phyloP scores from a whole-genome alignment of 2,113 vertebrate genomes.

The Petaurus breviceps region DNA sequence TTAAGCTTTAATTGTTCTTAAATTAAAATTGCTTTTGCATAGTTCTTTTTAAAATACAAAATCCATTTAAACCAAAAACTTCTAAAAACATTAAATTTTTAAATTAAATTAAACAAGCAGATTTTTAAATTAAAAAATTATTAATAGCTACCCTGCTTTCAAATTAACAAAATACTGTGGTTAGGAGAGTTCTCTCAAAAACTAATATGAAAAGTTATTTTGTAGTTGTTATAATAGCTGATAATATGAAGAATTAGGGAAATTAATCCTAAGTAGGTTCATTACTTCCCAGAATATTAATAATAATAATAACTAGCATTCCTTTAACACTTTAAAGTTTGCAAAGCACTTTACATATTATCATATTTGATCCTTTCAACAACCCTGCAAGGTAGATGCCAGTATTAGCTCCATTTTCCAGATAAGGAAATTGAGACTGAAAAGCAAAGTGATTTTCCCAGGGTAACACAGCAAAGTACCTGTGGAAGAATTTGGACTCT shows the following conservation, averaged over 20 bases:
- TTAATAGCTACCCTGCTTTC: neutral
- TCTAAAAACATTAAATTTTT: slow-evolving; percentile 1
- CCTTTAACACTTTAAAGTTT: too few relatives aligned
- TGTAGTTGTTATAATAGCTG: neutral
- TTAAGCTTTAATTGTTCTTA: neutral
- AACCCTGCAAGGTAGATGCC: neutral
- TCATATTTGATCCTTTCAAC: neutral
- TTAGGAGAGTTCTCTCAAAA: neutral
- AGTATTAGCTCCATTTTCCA: neutral
- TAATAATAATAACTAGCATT: neutral
- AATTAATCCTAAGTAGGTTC: neutral
- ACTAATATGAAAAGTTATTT: neutral
- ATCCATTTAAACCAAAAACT: neutral
- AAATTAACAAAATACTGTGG: neutral
- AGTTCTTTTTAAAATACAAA: neutral
- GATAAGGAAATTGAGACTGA: neutral
- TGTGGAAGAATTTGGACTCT: neutral
- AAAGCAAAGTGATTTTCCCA: neutral
- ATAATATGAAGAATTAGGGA: neutral
- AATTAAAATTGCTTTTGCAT: neutral
- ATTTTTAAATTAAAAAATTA: neutral
- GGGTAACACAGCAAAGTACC: neutral
- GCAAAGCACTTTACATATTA: neutral
- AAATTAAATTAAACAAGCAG: neutral
- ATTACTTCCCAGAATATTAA: neutral